These are phyloP conservation scores for Suricata suricatta DNA, from an alignment of 2,113 vertebrate species.

Conservation along the genomic window DNA sequence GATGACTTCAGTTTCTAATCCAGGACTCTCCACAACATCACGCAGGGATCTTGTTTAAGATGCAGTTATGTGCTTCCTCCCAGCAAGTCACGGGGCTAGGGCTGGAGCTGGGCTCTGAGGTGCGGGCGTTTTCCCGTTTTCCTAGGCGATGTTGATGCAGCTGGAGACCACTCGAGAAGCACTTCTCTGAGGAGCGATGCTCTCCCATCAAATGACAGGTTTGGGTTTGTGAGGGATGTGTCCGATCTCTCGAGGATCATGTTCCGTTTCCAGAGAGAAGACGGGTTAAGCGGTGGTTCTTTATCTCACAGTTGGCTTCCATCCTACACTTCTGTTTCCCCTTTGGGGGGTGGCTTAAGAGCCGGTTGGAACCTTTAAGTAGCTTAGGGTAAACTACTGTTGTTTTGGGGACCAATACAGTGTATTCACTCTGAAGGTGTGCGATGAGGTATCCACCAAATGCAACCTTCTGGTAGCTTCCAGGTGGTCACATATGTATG, in stretches of 20 bases:
- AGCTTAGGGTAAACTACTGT: not conserved
- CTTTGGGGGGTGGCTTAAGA: not conserved
- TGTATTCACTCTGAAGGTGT: not conserved
- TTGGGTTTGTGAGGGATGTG: not conserved
- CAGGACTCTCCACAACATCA: not conserved
- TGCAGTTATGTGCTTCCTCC: not conserved
- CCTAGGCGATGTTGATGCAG: not conserved
- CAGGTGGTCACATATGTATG: not conserved
- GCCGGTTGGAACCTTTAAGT: not conserved
- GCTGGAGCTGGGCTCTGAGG: not conserved
- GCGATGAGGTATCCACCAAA: not conserved
- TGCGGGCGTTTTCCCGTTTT: not conserved
- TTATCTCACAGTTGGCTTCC: not conserved
- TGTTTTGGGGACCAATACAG: not conserved
- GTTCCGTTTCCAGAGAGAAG: not conserved
- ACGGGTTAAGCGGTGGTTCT: not conserved
- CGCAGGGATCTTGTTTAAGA: not conserved
- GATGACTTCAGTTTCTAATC: not conserved
- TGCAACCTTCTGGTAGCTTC: not conserved
- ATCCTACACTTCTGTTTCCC: not conserved
- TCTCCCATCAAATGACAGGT: not conserved
- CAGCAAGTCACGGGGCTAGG: not conserved
- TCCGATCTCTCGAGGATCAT: not conserved
- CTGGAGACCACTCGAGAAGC: not conserved
- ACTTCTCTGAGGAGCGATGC: not conserved